Base-by-base conservation (phyloP, 2,888 invertebrate genomes). In the Cordilura impudica region DNA sequence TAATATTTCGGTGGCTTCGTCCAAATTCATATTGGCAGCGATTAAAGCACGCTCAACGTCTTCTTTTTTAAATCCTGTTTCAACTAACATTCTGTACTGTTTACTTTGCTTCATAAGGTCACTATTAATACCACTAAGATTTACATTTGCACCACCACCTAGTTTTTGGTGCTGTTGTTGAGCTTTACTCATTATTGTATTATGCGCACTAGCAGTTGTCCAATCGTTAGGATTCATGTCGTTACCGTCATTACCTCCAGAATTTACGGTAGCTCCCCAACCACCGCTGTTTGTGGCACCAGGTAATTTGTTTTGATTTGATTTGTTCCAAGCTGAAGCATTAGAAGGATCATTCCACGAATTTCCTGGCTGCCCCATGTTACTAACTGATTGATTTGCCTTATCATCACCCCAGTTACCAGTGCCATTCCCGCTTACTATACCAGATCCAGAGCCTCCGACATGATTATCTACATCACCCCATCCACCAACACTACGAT, bases 1-100 rank as follows among this genome's bases (percentile, higher is more conserved):
- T 69, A 97, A 88, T 85, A 95, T 90, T 87, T 97, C 96, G 78
- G 95, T 90, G 5, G 97, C 96, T 84, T 97, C 97, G 81, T 97
- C 97, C 29, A 96, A 92, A 88, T 96, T 96, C 95, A 98, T 96
- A 86, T 96, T 96, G 83, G 95, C 94, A 85, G 92, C 93, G 70
- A 97, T 93, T 79, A 98, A 90, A 6, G 97, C 97, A 69, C 94
- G 93, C 89, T 98, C 98, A 0, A 96, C 96, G 82, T 98, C 98
- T 83, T 98, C 98, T 88, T 97, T 98, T 92, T 97, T 97, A 89
- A 94, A 97, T 39, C 97, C 97, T 93, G 96, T 93, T 86, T 97
- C 97, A 78, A 95, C 94, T 6, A 98, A 92, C 90, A 95, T 92
- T 69, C 97, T 93, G 89, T 96, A 97, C 88, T 96, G 96, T 89